phyloP scores from a whole-genome alignment of 2,113 vertebrate genomes.

The Tylochromis polylepis region DNA sequence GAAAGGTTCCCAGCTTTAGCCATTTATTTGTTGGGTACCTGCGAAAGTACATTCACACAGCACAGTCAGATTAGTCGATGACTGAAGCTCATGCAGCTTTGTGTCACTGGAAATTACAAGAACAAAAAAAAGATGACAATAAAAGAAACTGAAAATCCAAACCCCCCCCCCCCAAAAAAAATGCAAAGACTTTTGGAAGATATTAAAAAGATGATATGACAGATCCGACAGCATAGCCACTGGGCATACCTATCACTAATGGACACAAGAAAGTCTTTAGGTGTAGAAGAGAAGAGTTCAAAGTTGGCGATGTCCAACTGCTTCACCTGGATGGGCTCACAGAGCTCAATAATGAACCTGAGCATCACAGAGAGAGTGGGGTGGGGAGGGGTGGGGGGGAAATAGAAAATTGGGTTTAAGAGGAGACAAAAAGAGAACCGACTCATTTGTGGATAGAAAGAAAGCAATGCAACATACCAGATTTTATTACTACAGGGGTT shows the following conservation, averaged over 20 bases:
- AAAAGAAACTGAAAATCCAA: not conserved
- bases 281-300: slow-evolving; percentile 97
- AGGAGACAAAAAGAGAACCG: not conserved
- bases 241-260: slow-evolving; percentile 90
- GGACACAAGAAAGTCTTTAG: slow-evolving; percentile 95
- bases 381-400: no score
- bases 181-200: not conserved
- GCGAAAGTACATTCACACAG: not conserved
- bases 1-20: slow-evolving; percentile 96
- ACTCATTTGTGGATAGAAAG: not conserved
- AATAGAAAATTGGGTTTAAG: not conserved
- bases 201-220: not conserved
- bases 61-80: not conserved
- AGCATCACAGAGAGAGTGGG: not conserved
- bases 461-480: slow-evolving; percentile 76
- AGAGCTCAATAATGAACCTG: slow-evolving; percentile 99
- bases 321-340: slow-evolving; percentile 97
- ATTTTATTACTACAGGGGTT: slow-evolving; percentile 98
- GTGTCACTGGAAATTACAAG: not conserved
- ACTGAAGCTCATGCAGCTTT: not conserved
- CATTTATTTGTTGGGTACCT: slow-evolving; percentile 98
- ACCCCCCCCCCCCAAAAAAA: no score
- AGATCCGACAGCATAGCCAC: not conserved
- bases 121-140: not conserved
- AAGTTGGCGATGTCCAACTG: slow-evolving; percentile 98